phyloP scores from a whole-genome alignment of 1,140 invertebrate species.

The Heliconius nattereri region DNA sequence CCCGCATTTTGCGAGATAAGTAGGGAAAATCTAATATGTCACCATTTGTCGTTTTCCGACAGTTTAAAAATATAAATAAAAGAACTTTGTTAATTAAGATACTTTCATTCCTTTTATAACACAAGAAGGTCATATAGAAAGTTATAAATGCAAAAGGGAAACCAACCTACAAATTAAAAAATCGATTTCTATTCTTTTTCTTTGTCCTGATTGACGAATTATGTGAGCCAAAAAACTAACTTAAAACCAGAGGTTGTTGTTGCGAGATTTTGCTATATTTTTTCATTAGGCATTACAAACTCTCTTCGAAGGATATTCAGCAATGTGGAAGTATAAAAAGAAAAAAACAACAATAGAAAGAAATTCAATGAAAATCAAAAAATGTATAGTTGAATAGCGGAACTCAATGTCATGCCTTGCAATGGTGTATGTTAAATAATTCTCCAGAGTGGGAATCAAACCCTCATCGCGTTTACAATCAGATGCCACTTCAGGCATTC shows the following conservation, averaged over 20 bases:
- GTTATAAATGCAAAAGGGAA: not conserved
- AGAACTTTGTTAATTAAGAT: not conserved
- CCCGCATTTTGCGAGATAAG: too few relatives aligned
- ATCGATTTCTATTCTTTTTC: not conserved
- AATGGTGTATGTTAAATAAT: too few relatives aligned
- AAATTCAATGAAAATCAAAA: too few relatives aligned
- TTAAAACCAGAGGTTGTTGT: not conserved
- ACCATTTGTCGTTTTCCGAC: too few relatives aligned
- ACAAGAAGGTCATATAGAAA: not conserved
- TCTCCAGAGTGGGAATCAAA: not conserved
- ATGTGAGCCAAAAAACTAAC: not conserved
- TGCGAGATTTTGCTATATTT: not conserved
- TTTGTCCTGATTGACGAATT: not conserved
- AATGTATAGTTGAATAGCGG: too few relatives aligned
- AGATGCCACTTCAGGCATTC: too few relatives aligned
- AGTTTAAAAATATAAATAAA: not conserved
- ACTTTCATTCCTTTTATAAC: constrained; percentile 4
- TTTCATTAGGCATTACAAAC: not conserved
- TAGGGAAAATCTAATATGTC: too few relatives aligned
- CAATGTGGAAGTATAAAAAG: too few relatives aligned
- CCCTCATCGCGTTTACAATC: not conserved
- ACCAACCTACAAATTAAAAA: not conserved
- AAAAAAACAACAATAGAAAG: too few relatives aligned
- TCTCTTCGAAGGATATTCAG: too few relatives aligned
- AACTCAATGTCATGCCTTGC: too few relatives aligned